Conservation (phyloP, 2,113 vertebrate genomes). For the Erpornis zantholeuca region DNA sequence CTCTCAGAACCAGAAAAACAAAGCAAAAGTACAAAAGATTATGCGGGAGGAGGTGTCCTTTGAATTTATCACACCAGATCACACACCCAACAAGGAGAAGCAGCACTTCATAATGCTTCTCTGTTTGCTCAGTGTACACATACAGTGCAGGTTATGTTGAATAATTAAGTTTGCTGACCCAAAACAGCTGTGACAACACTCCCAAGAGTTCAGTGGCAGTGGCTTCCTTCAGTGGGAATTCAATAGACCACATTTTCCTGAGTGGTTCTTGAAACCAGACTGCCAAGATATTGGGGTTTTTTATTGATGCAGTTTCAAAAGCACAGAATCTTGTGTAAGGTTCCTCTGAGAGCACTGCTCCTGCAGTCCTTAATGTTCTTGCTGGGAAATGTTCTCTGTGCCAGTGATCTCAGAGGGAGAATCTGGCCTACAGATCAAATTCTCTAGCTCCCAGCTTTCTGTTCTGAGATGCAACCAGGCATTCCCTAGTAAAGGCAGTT, state of each 20-base stretch:
- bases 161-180: neutral
- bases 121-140: neutral
- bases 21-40: neutral
- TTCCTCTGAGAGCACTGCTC: neutral
- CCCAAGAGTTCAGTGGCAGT: neutral
- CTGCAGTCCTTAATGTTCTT: neutral
- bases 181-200: neutral
- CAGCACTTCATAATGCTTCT: neutral
- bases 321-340: neutral
- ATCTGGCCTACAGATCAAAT: neutral
- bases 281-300: neutral
- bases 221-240: neutral
- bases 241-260: neutral
- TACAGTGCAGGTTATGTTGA: neutral
- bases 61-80: neutral
- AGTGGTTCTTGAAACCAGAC: neutral
- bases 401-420: neutral
- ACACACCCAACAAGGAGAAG: neutral
- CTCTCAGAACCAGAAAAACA: neutral
- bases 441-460: neutral
- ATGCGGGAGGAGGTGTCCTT: neutral
- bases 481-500: neutral
- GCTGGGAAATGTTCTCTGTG: neutral
- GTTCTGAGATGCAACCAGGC: neutral
- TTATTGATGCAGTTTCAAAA: neutral